Evolutionary conservation across 1,140 invertebrate genomes (phyloP), one percentile per base, ranked within the genome.

Genomic region (Cotesia typhae): DNA sequence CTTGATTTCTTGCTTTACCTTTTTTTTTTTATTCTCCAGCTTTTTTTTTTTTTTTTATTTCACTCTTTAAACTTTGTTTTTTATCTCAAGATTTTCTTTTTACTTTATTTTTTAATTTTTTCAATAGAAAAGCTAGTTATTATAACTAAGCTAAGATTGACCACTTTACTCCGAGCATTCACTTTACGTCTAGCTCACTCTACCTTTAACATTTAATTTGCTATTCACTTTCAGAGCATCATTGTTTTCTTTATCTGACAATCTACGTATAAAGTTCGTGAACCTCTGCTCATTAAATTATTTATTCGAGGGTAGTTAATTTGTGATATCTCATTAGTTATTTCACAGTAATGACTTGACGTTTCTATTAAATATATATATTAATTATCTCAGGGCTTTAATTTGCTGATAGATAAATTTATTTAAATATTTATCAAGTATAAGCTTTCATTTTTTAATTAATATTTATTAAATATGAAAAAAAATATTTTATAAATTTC

Each of bases 91-190:
- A 28, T 28, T 28, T 28, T 28, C n/a, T 52, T n/a, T 55, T 55
- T n/a, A 55, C n/a, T 14, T 14, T 14, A 12, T 55, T 14, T 55
- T 14, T 55, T 55, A 55, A 20, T 55, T 55, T n/a, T 55, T 14
- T 55, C 0, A 12, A 55, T 14, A 55, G 57, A 20, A 59, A 59
- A 59, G 17, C 57, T 59, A 17, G 57, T 59, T 59, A 47, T 67
- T 47, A 51, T 28, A 37, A 60, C 52, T 57, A 37, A 60, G 59
- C 57, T 69, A 59, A 28, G 57, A 59, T 59, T 59, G 57, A 28
- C 57, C 57, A 59, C 17, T 59, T 59, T 59, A 28, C 20, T 20
- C 17, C 28, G 14, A 59, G 17, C 57, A 59, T 59, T 59, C 14
- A 59, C 53, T 55, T 55, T 9, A 55, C 20, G 20, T 59, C 28